phyloP scores from a whole-genome alignment of 1,140 invertebrate genomes.

The Anadara kagoshimensis region DNA sequence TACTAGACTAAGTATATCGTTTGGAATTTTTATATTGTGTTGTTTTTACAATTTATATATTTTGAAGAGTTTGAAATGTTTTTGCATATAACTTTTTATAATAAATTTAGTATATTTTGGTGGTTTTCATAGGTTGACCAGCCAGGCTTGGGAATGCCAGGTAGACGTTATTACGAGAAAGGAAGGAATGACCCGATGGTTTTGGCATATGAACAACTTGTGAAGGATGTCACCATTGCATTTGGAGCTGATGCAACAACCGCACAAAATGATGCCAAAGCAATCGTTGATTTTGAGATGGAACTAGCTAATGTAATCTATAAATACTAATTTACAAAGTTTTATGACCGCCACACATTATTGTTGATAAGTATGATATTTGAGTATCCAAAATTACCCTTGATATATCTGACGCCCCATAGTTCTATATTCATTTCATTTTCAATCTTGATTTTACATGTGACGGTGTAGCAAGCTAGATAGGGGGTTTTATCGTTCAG shows the following conservation, averaged over 20 bases:
- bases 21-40: too few relatives aligned
- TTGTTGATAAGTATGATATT: too few relatives aligned
- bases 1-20: too few relatives aligned
- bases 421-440: too few relatives aligned
- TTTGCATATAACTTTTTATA: too few relatives aligned
- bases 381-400: too few relatives aligned
- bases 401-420: too few relatives aligned
- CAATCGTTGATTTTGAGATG: constrained; percentile 85
- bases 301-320: constrained; percentile 82
- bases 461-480: constrained; percentile 91
- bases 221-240: constrained; percentile 84
- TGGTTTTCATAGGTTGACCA: constrained; percentile 83
- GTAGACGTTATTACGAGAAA: constrained; percentile 86
- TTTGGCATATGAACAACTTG: constrained; percentile 85
- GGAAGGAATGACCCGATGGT: constrained; percentile 77
- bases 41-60: too few relatives aligned
- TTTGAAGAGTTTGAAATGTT: too few relatives aligned
- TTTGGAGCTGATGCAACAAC: constrained; percentile 79
- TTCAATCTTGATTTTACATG: too few relatives aligned
- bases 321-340: constrained; percentile 17
- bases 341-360: constrained; percentile 88
- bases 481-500: too few relatives aligned
- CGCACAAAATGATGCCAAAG: constrained; percentile 80
- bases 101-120: neutral
- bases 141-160: constrained; percentile 80